Conservation (phyloP, 2,797 vertebrate species). For the Bufotes viridis region DNA sequence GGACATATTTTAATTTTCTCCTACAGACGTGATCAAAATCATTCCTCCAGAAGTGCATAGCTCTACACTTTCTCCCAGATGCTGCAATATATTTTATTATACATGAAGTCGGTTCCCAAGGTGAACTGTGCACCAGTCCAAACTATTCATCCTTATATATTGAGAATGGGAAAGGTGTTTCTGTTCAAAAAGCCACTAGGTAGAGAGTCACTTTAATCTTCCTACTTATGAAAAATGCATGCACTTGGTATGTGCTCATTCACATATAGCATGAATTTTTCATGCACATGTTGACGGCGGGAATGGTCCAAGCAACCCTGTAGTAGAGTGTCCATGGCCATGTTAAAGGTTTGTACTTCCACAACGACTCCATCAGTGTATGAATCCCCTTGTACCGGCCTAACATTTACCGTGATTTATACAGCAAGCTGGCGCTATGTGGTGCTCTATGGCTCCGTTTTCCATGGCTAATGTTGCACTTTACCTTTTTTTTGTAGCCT, state of each 20-base stretch:
- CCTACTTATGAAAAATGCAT: constrained; percentile 48
- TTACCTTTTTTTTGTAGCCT: constrained; percentile 2
- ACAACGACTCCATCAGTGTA: not conserved
- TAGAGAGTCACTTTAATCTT: constrained; percentile 34
- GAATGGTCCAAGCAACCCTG: not conserved
- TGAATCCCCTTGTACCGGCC: not conserved
- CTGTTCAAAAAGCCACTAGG: not conserved
- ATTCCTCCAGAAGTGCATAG: not conserved
- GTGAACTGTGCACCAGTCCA: constrained; percentile 15
- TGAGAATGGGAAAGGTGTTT: constrained; percentile 6
- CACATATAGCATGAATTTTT: constrained; percentile 43
- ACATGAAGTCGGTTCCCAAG: constrained; percentile 3
- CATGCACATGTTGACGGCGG: not conserved
- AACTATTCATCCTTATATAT: constrained; percentile 21
- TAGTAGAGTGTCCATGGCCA: constrained; percentile 18
- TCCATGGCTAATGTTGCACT: constrained; percentile 13
- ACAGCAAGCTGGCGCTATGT: not conserved
- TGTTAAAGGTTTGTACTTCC: constrained; percentile 11
- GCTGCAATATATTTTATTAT: constrained; percentile 10
- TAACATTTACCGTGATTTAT: constrained; percentile 24
- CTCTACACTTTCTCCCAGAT: not conserved
- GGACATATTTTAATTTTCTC: not conserved
- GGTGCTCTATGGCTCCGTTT: constrained; percentile 14
- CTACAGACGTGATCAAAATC: not conserved
- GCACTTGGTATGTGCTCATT: constrained; percentile 16